Evolutionary conservation across 2,888 invertebrate genomes (phyloP), one percentile per base, ranked within the genome.

Genomic region (Sabatieria punctata): DNA sequence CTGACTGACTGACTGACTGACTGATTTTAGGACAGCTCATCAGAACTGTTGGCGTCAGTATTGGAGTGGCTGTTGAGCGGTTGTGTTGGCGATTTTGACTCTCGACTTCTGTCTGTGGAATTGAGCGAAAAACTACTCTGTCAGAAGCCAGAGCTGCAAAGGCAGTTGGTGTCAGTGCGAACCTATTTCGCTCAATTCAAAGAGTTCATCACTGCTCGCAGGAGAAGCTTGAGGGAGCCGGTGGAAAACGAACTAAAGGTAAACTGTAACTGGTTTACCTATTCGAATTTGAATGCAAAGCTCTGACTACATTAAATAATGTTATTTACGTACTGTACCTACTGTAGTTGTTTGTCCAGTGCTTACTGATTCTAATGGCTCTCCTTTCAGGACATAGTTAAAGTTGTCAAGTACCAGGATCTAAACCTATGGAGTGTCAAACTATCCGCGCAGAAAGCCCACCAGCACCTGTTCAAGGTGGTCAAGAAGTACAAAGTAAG

Each of bases 371-470:
- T 47, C 19, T 11, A 18, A 25, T 50, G 37, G 25, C 2, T 27
- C 39, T 41, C 8, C 27, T 55, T 55, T 11, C 54, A 69, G 55
- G 89, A 89, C 55, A 86, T 85, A 63, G 82, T 95, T 1, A 89
- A 91, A 68, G 91, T 97, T 46, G 83, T 83, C 43, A 76, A 85
- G 35, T 97, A 93, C 83, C 84, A 81, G 59, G 93, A 97, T 61
- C 76, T 85, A 15, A 93, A 82, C 60, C 88, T 89, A 65, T 91
- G 85, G 78, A 80, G 88, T 27, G 79, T 95, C 46, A 85, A 83
- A 56, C 81, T 82, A 54, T 81, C 85, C 0, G 66, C 68, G 21
- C 64, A 67, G 49, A 69, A 69, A 52, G 68, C 68, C 2, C 72
- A 72, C 51, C 55, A 62, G 18, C 68, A 68, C 19, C 54, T 72